Base-by-base conservation (phyloP, 1,140 invertebrate species). In the Oryctes rhinoceros region DNA sequence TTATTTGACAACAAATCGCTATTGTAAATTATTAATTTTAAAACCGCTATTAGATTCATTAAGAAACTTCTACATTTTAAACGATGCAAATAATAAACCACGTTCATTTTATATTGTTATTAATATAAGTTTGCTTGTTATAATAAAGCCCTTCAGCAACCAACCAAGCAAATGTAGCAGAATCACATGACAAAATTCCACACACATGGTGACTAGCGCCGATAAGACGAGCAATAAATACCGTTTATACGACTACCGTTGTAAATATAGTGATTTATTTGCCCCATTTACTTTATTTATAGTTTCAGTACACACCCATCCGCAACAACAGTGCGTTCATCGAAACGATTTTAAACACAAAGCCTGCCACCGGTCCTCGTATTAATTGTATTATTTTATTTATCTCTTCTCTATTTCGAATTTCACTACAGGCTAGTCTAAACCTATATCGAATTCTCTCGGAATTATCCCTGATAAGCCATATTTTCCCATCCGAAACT, bases 261-360 rank as follows among this genome's bases (percentile, higher is more conserved):
- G 48, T 24, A 76, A 80, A 77, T 80, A 67, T 77, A 78, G 39
- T 15, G 79, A 77, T 49, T 49, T 77, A 80, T 80, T 78, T 80
- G 75, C 49, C 53, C 75, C 79, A 77, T 80, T 80, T 80, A 80
- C 9, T 49, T 77, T 80, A 80, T 80, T 80, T 80, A 80, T 80
- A 76, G 79, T 78, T 67, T 67, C 53, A 78, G 79, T 77, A 80
- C 79, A 80, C 79, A 80, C 79, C 79, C 79, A 80, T 80, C 76
- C 75, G 48, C 75, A 44, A 78, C 47, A 24, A 35, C 49, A 20
- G n/a, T 18, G 44, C 24, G 44, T 48, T 18, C 76, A 78, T 78
- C 76, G 49, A 48, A 44, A 30, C 39, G 44, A 76, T 48, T 39
- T 48, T 20, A 30, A 76, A 76, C 13, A 78, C 49, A 53, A 15